Evolutionary conservation across 2,888 invertebrate species (phyloP), one percentile per base, ranked within the genome.

Genomic region (Nymphalis c-album): DNA sequence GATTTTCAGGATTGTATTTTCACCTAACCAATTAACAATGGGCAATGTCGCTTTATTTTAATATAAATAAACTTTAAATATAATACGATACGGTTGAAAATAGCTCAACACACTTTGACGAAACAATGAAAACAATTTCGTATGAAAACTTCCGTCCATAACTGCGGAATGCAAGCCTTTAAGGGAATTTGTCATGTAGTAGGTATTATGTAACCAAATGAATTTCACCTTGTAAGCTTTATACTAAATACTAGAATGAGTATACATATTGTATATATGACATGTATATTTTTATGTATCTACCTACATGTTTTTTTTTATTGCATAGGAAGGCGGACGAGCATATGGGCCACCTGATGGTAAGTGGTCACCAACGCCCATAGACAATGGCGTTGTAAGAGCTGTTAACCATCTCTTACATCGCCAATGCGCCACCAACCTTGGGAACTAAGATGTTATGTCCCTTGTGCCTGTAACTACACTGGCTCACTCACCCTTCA

Each of bases 161-260:
- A 50, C 45, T 61, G 26, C 18, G 61, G 35, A 61, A 50, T 61
- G 48, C 18, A 20, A 35, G 6, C 50, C 47, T 60, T 7, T 7
- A 50, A 50, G 20, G 61, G 61, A 61, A 61, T 61, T 61, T 50
- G 18, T 61, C 35, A 61, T 61, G 45, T 13, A 8, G 55, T 55
- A 17, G n/a, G 8, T 35, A 18, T 18, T 40, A 18, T 20, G 35
- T 31, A 60, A 48, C n/a, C 60, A 48, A 48, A 13, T 26, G 57
- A n/a, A 40, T 40, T 57, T 10, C 26, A 26, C 53, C 35, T 57
- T 18, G 35, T 26, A 18, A 57, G 40, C n/a, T 8, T 57, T 18
- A 18, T 10, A 57, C n/a, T 7, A 7, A 0, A 18, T 10, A 57
- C n/a, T 7, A 7, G 2, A 18, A 48, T 7, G 48, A 17, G 18